phyloP scores from a whole-genome alignment of 2,113 vertebrate species.

The Saccopteryx leptura region DNA sequence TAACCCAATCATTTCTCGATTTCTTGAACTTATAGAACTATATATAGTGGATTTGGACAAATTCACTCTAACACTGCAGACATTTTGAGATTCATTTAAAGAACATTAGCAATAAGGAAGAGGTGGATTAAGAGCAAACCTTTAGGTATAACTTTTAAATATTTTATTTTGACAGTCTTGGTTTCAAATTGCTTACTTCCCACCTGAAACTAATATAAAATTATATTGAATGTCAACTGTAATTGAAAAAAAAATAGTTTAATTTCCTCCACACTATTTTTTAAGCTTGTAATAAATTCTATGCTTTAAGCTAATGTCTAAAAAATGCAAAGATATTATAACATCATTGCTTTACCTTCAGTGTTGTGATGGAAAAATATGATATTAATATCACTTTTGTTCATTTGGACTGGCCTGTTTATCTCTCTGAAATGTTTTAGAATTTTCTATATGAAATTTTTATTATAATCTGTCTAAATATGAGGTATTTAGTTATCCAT shows the following conservation, averaged over 20 bases:
- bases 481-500: neutral
- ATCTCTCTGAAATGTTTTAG: neutral
- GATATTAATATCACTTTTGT: neutral
- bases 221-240: too few species aligned
- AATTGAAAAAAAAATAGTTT: neutral
- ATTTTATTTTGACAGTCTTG: neutral
- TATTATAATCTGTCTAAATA: neutral
- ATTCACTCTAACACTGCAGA: neutral
- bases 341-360: neutral
- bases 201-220: too few species aligned
- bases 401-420: neutral
- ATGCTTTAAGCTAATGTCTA: neutral
- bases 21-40: neutral
- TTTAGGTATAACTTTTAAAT: neutral
- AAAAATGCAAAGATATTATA: neutral
- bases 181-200: neutral
- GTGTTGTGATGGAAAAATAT: neutral
- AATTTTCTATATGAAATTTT: conserved; percentile 1
- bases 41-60: neutral
- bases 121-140: neutral
- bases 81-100: neutral
- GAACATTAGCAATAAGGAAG: neutral
- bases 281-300: neutral
- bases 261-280: neutral
- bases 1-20: neutral